These are phyloP conservation scores for Molossus molossus DNA, from an alignment of 2,797 vertebrate species.

Conservation along the genomic window DNA sequence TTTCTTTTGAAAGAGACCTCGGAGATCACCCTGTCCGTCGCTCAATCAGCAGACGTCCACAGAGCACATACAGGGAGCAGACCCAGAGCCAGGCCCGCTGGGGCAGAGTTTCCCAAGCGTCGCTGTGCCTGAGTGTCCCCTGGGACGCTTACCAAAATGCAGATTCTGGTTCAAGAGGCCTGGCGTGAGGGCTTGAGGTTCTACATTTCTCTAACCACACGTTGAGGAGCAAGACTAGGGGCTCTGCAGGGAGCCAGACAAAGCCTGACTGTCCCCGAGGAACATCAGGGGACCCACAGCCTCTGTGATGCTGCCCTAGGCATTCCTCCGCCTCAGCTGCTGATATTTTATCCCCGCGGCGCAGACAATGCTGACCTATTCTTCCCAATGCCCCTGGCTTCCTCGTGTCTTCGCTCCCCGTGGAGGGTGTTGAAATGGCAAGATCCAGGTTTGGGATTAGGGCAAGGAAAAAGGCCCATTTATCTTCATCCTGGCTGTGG, in stretches of 20 bases:
- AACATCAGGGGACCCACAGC: background rate
- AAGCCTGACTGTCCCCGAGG: background rate
- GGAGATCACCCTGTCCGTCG: background rate
- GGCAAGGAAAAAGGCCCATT: slow-evolving; percentile 26
- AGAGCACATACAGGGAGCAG: background rate
- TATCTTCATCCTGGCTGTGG: slow-evolving; percentile 44
- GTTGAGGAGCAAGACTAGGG: background rate
- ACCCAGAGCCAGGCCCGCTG: background rate
- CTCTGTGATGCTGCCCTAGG: background rate
- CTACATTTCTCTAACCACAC: background rate
- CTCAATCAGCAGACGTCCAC: background rate
- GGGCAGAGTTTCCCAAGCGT: background rate
- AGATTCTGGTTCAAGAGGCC: background rate
- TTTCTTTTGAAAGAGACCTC: slow-evolving; percentile 14
- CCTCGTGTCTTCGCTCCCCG: background rate
- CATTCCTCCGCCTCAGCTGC: background rate
- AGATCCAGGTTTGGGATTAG: slow-evolving; percentile 36
- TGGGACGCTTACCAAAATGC: background rate
- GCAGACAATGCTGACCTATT: background rate
- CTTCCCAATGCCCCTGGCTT: background rate
- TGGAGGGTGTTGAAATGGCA: slow-evolving; percentile 38
- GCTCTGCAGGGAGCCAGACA: background rate
- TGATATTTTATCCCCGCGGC: background rate
- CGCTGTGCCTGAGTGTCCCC: no score
- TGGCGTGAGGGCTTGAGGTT: background rate